These are phyloP conservation scores for Prionace glauca DNA, from an alignment of 2,797 vertebrate genomes.

Conservation along the genomic window DNA sequence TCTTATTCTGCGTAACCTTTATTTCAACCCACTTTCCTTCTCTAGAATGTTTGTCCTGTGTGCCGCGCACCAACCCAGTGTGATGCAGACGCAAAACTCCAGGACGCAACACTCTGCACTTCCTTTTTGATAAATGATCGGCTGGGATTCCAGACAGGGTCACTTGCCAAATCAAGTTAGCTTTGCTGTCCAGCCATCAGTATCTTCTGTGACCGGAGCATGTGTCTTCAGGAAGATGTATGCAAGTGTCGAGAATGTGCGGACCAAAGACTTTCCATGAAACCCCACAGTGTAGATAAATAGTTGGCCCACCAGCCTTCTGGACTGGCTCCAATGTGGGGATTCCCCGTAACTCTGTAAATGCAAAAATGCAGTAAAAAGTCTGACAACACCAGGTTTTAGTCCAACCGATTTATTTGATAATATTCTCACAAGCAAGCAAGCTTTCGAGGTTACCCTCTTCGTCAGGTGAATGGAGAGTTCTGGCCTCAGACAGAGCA, in stretches of 20 bases:
- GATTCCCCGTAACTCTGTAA: not conserved
- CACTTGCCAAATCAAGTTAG: not conserved
- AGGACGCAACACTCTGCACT: not conserved
- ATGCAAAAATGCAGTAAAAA: too few species aligned
- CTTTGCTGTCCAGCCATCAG: not conserved
- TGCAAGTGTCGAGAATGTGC: not conserved
- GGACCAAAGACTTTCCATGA: not conserved
- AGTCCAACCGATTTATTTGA: too few species aligned
- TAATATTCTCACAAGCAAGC: too few species aligned
- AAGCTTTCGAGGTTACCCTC: too few species aligned
- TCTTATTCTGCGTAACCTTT: too few species aligned
- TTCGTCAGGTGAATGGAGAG: too few species aligned
- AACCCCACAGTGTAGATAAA: not conserved
- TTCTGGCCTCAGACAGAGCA: too few species aligned
- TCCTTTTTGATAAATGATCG: not conserved
- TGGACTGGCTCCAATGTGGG: not conserved
- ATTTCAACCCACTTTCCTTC: not conserved
- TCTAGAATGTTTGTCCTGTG: not conserved
- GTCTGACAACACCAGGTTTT: too few species aligned
- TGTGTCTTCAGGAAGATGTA: not conserved
- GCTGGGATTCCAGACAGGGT: not conserved
- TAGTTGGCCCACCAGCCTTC: not conserved
- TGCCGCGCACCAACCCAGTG: not conserved
- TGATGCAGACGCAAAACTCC: not conserved
- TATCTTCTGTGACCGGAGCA: too few species aligned